phyloP scores from a whole-genome alignment of 2,797 vertebrate genomes.

The Mus minutoides region DNA sequence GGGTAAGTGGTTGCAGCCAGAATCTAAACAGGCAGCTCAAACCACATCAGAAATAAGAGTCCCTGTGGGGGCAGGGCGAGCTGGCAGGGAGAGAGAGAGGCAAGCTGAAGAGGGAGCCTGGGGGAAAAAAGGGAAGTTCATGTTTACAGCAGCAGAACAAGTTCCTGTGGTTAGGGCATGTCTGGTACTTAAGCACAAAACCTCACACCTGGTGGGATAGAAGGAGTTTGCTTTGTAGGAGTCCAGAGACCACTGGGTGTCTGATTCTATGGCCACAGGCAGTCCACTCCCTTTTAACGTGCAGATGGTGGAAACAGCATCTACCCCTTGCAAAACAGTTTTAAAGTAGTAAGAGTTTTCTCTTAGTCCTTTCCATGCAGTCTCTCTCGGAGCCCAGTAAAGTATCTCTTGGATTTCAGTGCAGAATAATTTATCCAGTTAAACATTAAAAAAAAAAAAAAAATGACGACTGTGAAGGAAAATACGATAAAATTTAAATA shows the following conservation, averaged over 20 bases:
- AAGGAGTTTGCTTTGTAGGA: slow-evolving; percentile 5
- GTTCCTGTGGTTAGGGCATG: slow-evolving; percentile 59
- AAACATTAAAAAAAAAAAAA: not conserved
- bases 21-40: slow-evolving; percentile 3
- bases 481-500: not conserved
- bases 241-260: not conserved
- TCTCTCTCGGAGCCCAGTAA: not conserved
- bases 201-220: slow-evolving; percentile 47
- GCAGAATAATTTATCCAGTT: not conserved
- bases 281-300: not conserved
- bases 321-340: not conserved
- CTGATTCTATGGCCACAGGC: not conserved
- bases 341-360: not conserved
- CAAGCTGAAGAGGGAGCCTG: not conserved
- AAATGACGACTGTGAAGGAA: not conserved
- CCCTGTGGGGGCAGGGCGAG: not conserved
- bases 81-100: not conserved
- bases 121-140: not conserved
- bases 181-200: not conserved
- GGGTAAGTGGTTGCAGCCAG: not conserved
- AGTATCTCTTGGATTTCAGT: not conserved
- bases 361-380: not conserved
- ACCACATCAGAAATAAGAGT: not conserved
- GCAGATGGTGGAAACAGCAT: not conserved
- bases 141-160: slow-evolving; percentile 1